Evolutionary conservation across 2,888 invertebrate genomes (phyloP).

Genomic region (Pristionchus arcanus): DNA sequence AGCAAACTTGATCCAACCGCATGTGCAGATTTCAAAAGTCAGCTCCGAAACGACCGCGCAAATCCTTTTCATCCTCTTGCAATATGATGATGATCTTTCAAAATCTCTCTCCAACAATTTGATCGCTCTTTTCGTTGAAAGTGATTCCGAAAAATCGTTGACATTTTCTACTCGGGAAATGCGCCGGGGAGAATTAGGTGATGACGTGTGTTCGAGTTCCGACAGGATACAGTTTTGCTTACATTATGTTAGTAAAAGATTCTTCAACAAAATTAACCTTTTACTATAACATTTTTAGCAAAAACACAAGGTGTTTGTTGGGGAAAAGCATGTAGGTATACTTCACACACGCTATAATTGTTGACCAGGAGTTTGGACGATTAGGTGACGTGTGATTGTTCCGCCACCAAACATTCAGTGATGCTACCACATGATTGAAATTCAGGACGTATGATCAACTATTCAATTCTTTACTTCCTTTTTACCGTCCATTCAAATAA

Average conservation of each 20-base stretch:
- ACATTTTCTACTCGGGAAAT: neutral
- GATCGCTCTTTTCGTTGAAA: neutral
- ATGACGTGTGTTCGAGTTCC: neutral
- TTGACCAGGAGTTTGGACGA: neutral
- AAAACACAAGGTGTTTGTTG: too few species aligned
- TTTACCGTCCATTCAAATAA: neutral
- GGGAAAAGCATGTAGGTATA: neutral
- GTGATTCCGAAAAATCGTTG: neutral
- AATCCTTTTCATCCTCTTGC: neutral
- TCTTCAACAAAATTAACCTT: too few species aligned
- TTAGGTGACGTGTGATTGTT: neutral
- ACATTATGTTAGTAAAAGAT: too few species aligned
- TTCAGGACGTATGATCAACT: too few species aligned
- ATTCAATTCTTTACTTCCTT: neutral
- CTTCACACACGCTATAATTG: too few species aligned
- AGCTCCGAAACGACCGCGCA: neutral
- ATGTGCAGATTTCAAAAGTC: slow-evolving; percentile 19
- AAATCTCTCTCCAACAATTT: neutral
- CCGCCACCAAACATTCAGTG: too few species aligned
- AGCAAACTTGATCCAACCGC: neutral
- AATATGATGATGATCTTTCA: neutral
- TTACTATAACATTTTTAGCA: too few species aligned
- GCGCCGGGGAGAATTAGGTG: neutral
- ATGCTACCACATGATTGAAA: too few species aligned
- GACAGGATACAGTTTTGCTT: neutral